A percentile compares a stretch with the other conserved stretches of the same genome.
These are phyloP conservation scores for Salmo trutta DNA, from an alignment of 2,797 vertebrate genomes.

Conservation along the genomic window DNA sequence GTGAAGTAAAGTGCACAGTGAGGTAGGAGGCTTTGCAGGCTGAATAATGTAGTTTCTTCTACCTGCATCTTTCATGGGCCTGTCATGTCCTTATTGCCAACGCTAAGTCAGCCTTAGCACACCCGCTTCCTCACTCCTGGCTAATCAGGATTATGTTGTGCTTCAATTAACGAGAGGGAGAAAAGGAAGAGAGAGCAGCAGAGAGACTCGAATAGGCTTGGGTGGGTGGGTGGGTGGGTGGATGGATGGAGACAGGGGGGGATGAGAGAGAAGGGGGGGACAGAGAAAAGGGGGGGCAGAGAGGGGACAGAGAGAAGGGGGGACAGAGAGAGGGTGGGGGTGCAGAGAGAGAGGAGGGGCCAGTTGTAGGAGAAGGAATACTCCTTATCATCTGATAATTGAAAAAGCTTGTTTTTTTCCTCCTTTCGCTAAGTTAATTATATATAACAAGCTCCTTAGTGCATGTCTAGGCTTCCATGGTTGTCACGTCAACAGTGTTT, in stretches of 20 bases:
- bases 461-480: not conserved
- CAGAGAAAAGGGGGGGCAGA: not conserved
- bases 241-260: not conserved
- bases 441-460: not conserved
- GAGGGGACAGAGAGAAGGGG: not conserved
- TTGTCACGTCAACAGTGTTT: not conserved
- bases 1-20: not conserved
- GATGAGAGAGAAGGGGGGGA: not conserved
- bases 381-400: constrained; percentile 21
- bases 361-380: not conserved
- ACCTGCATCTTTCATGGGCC: constrained; percentile 28
- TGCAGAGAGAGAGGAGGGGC: not conserved
- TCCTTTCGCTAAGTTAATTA: constrained; percentile 20
- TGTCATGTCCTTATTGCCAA: constrained; percentile 19
- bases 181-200: not conserved
- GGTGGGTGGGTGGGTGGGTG: too few relatives aligned
- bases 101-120: constrained; percentile 2
- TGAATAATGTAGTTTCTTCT: constrained; percentile 20
- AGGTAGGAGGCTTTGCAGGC: constrained; percentile 7
- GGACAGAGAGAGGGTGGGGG: not conserved
- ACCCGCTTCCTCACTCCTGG: not conserved
- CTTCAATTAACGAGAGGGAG: not conserved
- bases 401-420: constrained; percentile 39
- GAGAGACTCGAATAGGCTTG: not conserved
- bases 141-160: constrained; percentile 11